Evolutionary conservation across 2,113 vertebrate genomes (phyloP).

Genomic region (Miniopterus natalensis): DNA sequence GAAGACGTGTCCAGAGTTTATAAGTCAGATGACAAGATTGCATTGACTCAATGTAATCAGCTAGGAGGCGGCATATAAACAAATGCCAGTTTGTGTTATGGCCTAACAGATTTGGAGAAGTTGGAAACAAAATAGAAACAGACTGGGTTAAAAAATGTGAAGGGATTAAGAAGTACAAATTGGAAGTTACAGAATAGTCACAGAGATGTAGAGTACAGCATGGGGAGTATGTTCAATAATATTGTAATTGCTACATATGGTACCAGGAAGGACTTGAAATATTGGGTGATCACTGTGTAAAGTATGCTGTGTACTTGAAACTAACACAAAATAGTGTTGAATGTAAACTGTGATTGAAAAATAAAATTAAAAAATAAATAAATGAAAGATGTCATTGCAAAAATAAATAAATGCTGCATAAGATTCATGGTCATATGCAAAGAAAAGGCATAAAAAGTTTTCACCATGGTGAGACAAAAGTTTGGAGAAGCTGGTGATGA

Average conservation of each 20-base stretch:
- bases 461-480: not conserved
- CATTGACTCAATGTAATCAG: not conserved
- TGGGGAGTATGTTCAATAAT: not conserved
- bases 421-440: not conserved
- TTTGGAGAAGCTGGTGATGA: not conserved
- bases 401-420: not conserved
- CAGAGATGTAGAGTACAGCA: not conserved
- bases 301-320: not conserved
- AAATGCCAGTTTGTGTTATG: not conserved
- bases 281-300: not conserved
- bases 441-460: slow-evolving; percentile 15
- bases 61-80: not conserved
- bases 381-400: not conserved
- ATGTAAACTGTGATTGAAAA: not conserved
- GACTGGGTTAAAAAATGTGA: not conserved
- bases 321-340: not conserved
- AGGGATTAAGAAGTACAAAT: not conserved
- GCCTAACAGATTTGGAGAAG: not conserved
- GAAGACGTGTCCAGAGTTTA: not conserved
- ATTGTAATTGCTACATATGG: not conserved
- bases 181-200: not conserved
- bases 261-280: not conserved
- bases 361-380: not conserved
- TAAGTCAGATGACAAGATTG: slow-evolving; percentile 32
- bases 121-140: not conserved